Evolutionary conservation across 2,888 invertebrate genomes (phyloP).

Genomic region (Conchocele bisecta): DNA sequence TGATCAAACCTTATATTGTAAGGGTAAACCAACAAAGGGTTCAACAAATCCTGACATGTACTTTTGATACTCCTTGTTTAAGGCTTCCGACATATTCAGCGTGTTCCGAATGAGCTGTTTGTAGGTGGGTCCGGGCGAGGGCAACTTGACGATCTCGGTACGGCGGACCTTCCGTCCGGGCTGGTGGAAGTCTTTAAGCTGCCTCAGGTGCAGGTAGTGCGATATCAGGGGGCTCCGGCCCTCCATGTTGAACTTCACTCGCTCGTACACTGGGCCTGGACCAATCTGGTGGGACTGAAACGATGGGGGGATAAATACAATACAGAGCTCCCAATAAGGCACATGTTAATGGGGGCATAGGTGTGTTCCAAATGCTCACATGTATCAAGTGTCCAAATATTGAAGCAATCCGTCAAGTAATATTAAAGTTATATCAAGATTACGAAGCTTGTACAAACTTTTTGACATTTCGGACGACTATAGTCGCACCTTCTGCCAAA

Average conservation of each 20-base stretch:
- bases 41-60: slow-evolving; percentile 38
- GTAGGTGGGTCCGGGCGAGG: slow-evolving; percentile 74
- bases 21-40: too few species aligned
- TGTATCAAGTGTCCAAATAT: too few species aligned
- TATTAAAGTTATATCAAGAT: too few species aligned
- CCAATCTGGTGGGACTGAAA: slow-evolving; percentile 79
- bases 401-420: too few species aligned
- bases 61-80: slow-evolving; percentile 75
- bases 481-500: too few species aligned
- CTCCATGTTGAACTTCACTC: slow-evolving; percentile 79
- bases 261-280: slow-evolving; percentile 77
- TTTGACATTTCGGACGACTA: too few species aligned
- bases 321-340: not conserved
- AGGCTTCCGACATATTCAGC: slow-evolving; percentile 68
- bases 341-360: too few species aligned
- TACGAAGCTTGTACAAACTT: too few species aligned
- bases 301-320: not conserved
- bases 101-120: slow-evolving; percentile 73
- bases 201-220: slow-evolving; percentile 79
- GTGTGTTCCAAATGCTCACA: too few species aligned
- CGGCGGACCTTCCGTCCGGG: slow-evolving; percentile 75
- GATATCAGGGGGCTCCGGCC: slow-evolving; percentile 81
- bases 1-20: too few species aligned
- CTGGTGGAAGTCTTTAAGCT: slow-evolving; percentile 71
- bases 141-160: slow-evolving; percentile 76